Percentiles rank a stretch among this genome's conserved stretches.
Conservation (phyloP, 2,113 vertebrate species). For the Gila orcuttii region DNA sequence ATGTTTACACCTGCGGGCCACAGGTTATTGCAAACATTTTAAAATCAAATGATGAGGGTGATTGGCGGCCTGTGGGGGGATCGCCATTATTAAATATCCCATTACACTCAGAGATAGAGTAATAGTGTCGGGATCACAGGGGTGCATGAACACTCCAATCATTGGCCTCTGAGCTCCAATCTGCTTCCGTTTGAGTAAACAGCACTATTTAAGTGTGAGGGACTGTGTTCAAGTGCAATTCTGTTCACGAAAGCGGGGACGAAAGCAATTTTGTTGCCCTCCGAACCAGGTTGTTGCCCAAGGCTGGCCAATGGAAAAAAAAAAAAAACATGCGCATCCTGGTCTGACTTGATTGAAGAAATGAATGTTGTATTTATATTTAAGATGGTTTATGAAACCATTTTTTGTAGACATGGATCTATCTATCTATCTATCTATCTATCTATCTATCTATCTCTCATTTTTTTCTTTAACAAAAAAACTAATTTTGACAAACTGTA, state of each 20-base stretch:
- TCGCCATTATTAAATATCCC: constrained; percentile 48
- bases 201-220: constrained; percentile 1
- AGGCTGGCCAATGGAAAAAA: constrained; percentile 4
- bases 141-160: constrained; percentile 33
- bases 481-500: too few relatives aligned
- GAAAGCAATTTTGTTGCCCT: constrained; percentile 19
- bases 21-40: constrained; percentile 51
- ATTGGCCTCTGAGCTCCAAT: not conserved
- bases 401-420: too few relatives aligned
- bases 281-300: not conserved
- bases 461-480: too few relatives aligned
- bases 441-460: too few relatives aligned
- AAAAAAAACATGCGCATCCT: not conserved
- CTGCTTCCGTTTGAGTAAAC: not conserved
- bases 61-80: constrained; percentile 47
- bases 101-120: constrained; percentile 32
- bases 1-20: constrained; percentile 42
- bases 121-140: constrained; percentile 38
- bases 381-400: too few relatives aligned
- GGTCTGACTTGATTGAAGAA: not conserved
- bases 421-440: too few relatives aligned
- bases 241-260: not conserved
- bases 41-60: constrained; percentile 40
- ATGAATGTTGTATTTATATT: not conserved
- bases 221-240: constrained; percentile 42